phyloP scores from a whole-genome alignment of 2,113 vertebrate genomes.

The Entomyzon cyanotis region DNA sequence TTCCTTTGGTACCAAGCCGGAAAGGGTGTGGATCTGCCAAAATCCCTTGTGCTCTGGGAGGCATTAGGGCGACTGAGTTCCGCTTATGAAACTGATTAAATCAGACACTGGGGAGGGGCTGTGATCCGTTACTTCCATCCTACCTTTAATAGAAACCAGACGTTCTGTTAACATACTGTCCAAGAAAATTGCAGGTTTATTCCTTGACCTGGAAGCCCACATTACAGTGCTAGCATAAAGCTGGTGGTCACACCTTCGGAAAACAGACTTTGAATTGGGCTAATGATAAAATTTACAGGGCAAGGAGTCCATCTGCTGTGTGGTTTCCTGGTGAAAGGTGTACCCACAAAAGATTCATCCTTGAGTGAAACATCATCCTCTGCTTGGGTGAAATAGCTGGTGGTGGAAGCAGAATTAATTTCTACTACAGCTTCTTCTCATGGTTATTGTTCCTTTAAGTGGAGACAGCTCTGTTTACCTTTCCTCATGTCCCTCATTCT shows the following conservation, averaged over 20 bases:
- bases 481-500: neutral
- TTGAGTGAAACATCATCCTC: neutral
- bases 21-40: slow-evolving; percentile 23
- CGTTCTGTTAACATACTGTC: neutral
- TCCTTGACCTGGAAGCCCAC: neutral
- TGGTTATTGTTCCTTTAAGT: neutral
- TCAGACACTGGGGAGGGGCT: slow-evolving; percentile 19
- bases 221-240: neutral
- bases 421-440: neutral
- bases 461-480: neutral
- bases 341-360: neutral
- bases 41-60: slow-evolving; percentile 26
- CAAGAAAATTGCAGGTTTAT: neutral
- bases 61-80: slow-evolving; percentile 33
- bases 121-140: slow-evolving; percentile 17
- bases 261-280: neutral
- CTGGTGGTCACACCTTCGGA: neutral
- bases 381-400: neutral
- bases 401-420: neutral
- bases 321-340: neutral
- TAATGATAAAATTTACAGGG: neutral
- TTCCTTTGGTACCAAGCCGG: neutral
- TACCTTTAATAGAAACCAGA: slow-evolving; percentile 59
- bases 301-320: neutral
- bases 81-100: slow-evolving; percentile 55